Conservation (phyloP, 2,113 vertebrate genomes). For the Gymnorhina tibicen region DNA sequence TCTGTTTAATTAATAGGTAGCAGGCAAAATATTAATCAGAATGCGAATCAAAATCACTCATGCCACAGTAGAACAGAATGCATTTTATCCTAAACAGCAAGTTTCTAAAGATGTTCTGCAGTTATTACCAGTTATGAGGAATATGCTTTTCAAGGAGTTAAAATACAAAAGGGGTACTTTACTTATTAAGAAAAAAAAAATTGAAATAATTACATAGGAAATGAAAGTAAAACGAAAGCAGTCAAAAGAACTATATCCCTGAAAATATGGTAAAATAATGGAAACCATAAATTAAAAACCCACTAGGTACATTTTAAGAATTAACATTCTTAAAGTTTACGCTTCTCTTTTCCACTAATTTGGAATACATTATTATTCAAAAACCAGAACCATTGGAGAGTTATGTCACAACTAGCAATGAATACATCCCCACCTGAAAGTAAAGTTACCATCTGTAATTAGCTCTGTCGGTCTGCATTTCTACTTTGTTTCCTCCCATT, state of each 20-base stretch:
- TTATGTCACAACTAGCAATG: not conserved
- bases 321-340: not conserved
- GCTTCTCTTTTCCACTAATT: not conserved
- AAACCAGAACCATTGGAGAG: not conserved
- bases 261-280: not conserved
- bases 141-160: not conserved
- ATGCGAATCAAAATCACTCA: not conserved
- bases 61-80: not conserved
- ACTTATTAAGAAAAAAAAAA: not conserved
- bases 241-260: not conserved
- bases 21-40: not conserved
- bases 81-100: not conserved
- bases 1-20: not conserved
- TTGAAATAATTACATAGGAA: not conserved
- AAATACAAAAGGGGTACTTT: not conserved
- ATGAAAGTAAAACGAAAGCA: not conserved
- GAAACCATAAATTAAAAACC: not conserved
- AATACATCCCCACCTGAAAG: not conserved
- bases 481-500: not conserved
- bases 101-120: not conserved
- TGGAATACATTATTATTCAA: not conserved
- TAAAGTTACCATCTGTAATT: not conserved
- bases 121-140: not conserved
- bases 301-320: not conserved
- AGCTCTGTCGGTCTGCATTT: not conserved